These are phyloP conservation scores for Tretioscincus oriximinensis DNA, from an alignment of 2,113 vertebrate species.

Conservation along the genomic window DNA sequence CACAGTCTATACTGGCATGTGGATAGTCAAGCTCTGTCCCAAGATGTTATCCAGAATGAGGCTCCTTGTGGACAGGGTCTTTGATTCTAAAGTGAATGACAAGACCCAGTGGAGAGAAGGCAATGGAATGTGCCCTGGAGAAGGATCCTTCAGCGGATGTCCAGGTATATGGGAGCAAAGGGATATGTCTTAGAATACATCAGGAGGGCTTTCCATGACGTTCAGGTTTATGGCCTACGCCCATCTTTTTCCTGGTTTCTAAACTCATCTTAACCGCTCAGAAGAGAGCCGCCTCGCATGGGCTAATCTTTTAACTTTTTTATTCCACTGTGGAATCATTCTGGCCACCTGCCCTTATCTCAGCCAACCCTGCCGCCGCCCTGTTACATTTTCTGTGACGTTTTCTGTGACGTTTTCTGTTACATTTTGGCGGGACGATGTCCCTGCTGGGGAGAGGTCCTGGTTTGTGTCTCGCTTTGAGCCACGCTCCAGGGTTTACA, in stretches of 20 bases:
- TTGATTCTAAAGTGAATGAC: too few species aligned
- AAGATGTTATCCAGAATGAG: too few species aligned
- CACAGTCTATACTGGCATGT: too few species aligned
- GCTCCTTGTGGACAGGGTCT: too few species aligned
- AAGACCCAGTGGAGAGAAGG: too few species aligned
- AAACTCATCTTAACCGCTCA: too few species aligned
- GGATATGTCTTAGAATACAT: not conserved
- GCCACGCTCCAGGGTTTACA: not conserved
- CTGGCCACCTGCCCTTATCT: not conserved
- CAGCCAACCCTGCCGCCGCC: too few species aligned
- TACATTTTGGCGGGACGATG: too few species aligned
- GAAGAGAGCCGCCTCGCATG: not conserved
- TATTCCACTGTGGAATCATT: not conserved
- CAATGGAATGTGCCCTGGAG: not conserved
- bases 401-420: too few species aligned
- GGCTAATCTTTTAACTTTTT: not conserved
- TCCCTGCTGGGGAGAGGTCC: not conserved
- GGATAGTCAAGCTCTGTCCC: too few species aligned
- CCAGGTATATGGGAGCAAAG: not conserved
- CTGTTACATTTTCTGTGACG: too few species aligned
- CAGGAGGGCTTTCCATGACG: not conserved
- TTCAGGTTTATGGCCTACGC: not conserved
- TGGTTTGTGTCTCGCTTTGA: accelerated
- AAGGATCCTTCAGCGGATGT: not conserved
- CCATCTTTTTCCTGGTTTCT: too few species aligned